Evolutionary conservation across 2,113 vertebrate species (phyloP), one percentile per base, ranked within the genome.

Genomic region (Romanogobio albipinnatus): DNA sequence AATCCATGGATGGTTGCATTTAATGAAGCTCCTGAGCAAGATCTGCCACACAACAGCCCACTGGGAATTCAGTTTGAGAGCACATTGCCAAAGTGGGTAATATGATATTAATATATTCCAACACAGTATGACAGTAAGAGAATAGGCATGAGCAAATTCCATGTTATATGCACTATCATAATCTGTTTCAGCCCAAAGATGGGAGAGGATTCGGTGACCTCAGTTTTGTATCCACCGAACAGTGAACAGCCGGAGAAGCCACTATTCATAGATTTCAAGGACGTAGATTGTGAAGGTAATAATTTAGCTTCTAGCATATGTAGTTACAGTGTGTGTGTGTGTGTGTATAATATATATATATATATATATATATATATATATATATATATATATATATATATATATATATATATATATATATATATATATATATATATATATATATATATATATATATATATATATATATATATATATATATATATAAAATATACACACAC

Each of bases 71-170:
- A 92, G 86, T 94, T 89, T 91, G 89, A 89, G 92, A 83, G 80
- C 78, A 81, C 90, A 70, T 84, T 90, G 1, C 76, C 89, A 29
- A 81, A 90, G 94, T 95, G 85, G 93, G 93, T 29, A 33, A 9
- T 33, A 19, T 19, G 26, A 29, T 33, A 19, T 47, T 45, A 2
- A 9, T 70, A 70, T 70, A 70, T 70, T 19, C 36, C 14, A 9
- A 70, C 5, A 19, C 8, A 39, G 0, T 13, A 45, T 45, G 36
- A 4, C 5, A 36, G 22, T 56, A 36, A 58, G 51, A 58, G 19
- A 26, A 15, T 62, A 10, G 22, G 39, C 1, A 62, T 61, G n/a
- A n/a, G n/a, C n/a, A n/a, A n/a, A n/a, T n/a, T n/a, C n/a, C n/a
- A n/a, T n/a, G n/a, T n/a, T n/a, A n/a, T n/a, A n/a, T n/a, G n/a